These are phyloP conservation scores for Trichonephila inaurata DNA, from an alignment of 1,140 invertebrate genomes.

Conservation along the genomic window DNA sequence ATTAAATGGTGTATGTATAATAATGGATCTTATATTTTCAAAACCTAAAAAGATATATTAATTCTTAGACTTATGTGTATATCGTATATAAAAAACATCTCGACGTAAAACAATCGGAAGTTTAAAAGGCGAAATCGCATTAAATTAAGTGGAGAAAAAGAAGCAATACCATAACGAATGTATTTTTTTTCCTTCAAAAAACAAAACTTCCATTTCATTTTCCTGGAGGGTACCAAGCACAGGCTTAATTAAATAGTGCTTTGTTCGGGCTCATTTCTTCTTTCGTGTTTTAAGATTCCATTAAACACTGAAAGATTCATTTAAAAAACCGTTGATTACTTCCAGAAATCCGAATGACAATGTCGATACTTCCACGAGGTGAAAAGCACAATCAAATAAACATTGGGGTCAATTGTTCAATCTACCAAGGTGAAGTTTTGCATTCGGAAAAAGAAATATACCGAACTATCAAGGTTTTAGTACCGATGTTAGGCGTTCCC, in stretches of 20 bases:
- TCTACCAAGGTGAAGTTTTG: slow-evolving; percentile 48
- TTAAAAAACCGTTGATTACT: slow-evolving; percentile 53
- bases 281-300: slow-evolving; percentile 47
- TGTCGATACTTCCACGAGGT: slow-evolving; percentile 31
- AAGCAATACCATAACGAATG: neutral
- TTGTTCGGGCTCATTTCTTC: slow-evolving; percentile 61
- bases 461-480: slow-evolving; percentile 7
- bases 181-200: neutral
- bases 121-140: neutral
- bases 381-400: slow-evolving; percentile 62
- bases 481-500: neutral
- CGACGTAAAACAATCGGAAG: slow-evolving; percentile 3
- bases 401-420: slow-evolving; percentile 59
- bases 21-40: too few species aligned
- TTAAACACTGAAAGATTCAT: slow-evolving; percentile 63
- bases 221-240: slow-evolving; percentile 42
- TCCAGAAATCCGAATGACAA: slow-evolving; percentile 51
- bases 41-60: neutral
- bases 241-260: slow-evolving; percentile 53
- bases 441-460: slow-evolving; percentile 40
- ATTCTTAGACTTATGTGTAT: neutral
- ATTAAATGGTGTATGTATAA: neutral
- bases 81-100: neutral
- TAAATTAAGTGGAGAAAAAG: slow-evolving; percentile 10
- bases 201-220: neutral